Evolutionary conservation across 2,797 vertebrate species (phyloP).

Genomic region (Melopsittacus undulatus): DNA sequence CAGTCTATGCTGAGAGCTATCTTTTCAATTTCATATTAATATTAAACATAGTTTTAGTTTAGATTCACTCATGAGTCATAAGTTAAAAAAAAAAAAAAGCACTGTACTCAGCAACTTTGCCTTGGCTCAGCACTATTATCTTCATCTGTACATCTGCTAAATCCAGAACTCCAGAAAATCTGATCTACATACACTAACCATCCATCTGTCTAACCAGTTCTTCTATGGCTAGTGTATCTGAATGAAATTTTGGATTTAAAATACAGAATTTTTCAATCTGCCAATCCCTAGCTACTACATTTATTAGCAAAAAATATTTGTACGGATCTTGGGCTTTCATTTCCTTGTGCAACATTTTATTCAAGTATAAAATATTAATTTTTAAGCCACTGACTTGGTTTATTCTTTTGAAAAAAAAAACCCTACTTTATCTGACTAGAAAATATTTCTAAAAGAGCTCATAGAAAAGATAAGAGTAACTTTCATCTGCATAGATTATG

Average conservation of each 20-base stretch:
- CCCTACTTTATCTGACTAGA: neutral
- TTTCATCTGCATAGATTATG: slow-evolving; percentile 24
- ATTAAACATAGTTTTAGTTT: slow-evolving; percentile 29
- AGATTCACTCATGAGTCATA: slow-evolving; percentile 45
- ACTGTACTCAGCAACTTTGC: slow-evolving; percentile 59
- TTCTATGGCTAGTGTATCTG: neutral
- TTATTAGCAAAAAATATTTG: neutral
- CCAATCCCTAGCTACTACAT: neutral
- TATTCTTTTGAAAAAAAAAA: neutral
- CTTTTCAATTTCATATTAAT: slow-evolving; percentile 25
- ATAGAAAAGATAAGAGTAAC: neutral
- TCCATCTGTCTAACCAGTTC: slow-evolving; percentile 13
- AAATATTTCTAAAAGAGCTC: neutral
- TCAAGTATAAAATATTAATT: neutral
- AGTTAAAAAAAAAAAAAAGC: neutral
- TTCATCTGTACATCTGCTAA: slow-evolving; percentile 48
- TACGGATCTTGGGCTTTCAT: neutral
- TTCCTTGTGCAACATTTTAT: neutral
- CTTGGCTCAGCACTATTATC: slow-evolving; percentile 44
- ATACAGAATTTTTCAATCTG: neutral
- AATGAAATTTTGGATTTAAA: neutral
- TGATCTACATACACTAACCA: neutral
- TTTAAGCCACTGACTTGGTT: neutral
- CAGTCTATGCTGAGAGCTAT: neutral
- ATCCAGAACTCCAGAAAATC: slow-evolving; percentile 42